phyloP scores from a whole-genome alignment of 1,140 invertebrate genomes.

The Drepana arcuata region DNA sequence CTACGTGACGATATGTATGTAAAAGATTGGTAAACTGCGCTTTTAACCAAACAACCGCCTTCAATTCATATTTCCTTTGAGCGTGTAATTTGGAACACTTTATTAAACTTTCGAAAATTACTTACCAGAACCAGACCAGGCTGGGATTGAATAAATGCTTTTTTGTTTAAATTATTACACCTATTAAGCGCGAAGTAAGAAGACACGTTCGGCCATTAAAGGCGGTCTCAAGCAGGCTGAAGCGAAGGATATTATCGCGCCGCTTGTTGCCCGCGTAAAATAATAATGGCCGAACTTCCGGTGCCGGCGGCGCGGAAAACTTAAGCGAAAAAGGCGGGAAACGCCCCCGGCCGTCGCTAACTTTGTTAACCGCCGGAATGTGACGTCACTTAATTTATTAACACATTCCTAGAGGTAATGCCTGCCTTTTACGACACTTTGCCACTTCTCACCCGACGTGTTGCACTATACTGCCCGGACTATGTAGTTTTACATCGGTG shows the following conservation, averaged over 20 bases:
- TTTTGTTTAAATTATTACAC: conserved; percentile 67
- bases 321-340: conserved; percentile 60
- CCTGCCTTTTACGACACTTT: conserved; percentile 43
- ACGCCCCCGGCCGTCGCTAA: conserved; percentile 41
- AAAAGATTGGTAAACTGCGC: no score
- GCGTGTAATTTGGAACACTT: no score
- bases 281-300: conserved; percentile 73
- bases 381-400: conserved; percentile 70
- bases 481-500: no score
- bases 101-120: conserved; percentile 52
- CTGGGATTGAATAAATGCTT: conserved; percentile 35
- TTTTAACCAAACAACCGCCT: no score
- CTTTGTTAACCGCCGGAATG: conserved; percentile 53
- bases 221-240: conserved; percentile 35
- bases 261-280: conserved; percentile 73
- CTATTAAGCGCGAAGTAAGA: conserved; percentile 63
- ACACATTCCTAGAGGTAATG: conserved; percentile 50
- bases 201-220: conserved; percentile 66
- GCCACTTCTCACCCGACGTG: conserved; percentile 35
- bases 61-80: no score
- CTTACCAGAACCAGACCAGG: conserved; percentile 25
- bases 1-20: no score
- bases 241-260: conserved; percentile 69
- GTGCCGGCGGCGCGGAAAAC: conserved; percentile 60
- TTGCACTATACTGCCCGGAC: no score